Conservation (phyloP, 2,113 vertebrate species). For the Malurus elegans region DNA sequence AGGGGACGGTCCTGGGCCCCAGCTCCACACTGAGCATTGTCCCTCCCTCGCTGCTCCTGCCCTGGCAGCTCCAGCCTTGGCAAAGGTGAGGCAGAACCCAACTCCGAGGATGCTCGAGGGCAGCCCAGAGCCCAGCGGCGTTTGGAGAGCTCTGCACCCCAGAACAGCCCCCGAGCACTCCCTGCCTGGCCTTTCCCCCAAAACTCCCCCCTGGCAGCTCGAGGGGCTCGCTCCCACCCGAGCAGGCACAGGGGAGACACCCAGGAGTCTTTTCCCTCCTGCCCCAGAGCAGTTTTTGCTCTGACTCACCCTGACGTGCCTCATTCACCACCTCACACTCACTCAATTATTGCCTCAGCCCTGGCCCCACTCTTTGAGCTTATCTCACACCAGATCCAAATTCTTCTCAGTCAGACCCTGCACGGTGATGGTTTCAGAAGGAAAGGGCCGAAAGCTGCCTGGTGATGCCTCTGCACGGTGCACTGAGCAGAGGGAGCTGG, state of each 20-base stretch:
- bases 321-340: not conserved
- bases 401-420: not conserved
- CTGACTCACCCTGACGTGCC: not conserved
- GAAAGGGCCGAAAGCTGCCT: not conserved
- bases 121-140: not conserved
- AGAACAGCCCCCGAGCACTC: not conserved
- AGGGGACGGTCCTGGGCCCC: not conserved
- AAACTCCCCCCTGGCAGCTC: not conserved
- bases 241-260: not conserved
- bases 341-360: not conserved
- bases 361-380: not conserved
- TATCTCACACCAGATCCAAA: not conserved
- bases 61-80: not conserved
- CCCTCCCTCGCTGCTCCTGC: not conserved
- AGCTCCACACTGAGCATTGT: fast-evolving
- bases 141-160: not conserved
- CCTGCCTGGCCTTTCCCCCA: not conserved
- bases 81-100: not conserved
- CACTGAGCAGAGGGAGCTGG: fast-evolving
- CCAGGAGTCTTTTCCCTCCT: not conserved
- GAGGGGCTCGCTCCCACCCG: fast-evolving
- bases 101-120: not conserved
- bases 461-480: fast-evolving
- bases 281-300: not conserved
- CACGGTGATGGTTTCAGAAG: not conserved